These are phyloP conservation scores for Phengaris alcon DNA, from an alignment of 2,888 invertebrate species.

Conservation along the genomic window DNA sequence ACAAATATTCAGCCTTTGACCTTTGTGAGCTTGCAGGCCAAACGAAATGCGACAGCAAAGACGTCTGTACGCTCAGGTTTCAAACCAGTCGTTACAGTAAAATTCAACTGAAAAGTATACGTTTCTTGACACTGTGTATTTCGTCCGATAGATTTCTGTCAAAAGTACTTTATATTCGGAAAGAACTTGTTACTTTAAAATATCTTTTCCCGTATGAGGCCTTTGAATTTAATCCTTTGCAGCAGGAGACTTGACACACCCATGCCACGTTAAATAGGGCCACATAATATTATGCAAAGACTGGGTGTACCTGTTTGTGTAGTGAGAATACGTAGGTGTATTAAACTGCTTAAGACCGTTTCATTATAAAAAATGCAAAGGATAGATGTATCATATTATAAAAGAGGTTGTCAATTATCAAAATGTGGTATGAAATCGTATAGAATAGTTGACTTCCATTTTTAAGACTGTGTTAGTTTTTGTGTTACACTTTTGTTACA, in stretches of 20 bases:
- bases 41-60: conserved; percentile 21
- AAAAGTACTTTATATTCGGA: background rate
- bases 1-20: conserved; percentile 10
- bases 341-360: no score
- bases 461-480: no score
- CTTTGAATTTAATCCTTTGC: background rate
- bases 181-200: background rate
- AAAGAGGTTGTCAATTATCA: no score
- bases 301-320: no score
- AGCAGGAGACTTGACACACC: background rate
- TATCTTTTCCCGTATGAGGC: background rate
- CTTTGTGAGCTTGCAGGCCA: conserved; percentile 4
- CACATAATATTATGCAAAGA: no score
- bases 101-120: conserved; percentile 17
- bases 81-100: background rate
- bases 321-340: no score
- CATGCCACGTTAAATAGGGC: background rate
- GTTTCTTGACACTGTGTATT: conserved; percentile 5
- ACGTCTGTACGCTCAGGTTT: conserved; percentile 1
- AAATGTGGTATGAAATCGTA: no score
- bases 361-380: no score
- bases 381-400: no score
- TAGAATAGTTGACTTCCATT: no score
- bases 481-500: no score
- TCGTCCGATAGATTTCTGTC: conserved; percentile 2